Base-by-base conservation (phyloP, 2,113 vertebrate genomes). In the Paramisgurnus dabryanus region DNA sequence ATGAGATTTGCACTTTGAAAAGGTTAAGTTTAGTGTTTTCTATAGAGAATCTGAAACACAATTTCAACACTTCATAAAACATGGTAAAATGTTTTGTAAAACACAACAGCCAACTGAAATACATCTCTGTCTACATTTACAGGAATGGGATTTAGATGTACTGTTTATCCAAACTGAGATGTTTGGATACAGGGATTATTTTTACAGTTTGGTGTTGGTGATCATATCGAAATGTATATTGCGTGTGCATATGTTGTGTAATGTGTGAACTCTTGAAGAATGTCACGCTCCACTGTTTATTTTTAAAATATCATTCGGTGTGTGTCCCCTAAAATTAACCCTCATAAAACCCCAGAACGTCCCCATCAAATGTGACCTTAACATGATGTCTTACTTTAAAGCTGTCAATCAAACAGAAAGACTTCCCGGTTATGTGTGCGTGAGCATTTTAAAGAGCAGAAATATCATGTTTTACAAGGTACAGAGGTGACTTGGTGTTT, bases 241-340 rank as follows among this genome's bases (percentile, higher is more conserved):
- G 45, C 55, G 57, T 72, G 57, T 80, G 78, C 53, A 40, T 58
- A 6, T 45, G 39, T 55, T 11, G 10, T 10, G 47, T 58, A 39
- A 49, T 11, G 34, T 17, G 77, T 55, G 78, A 80, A 82, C 90
- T 83, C 86, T 82, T 84, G 0, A 72, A 49, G 83, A 88, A 79
- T 69, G 80, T 67, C 68, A 45, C 83, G 65, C 70, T 45, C 64
- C 67, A 85, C 34, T 10, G 89, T 88, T 93, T 83, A 55, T 87
- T 90, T 70, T n/a, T 55, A 84, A 80, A 78, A 2, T 83, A 79
- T 91, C 87, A 77, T 78, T 86, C 83, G 81, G 63, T 57, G 39
- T 45, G 45, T 39, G 34, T 69, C 7, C 39, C 40, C 57, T 61
- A 74, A 74, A 61, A 74, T 61, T 8, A 74, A 61, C 57, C 71